phyloP scores from a whole-genome alignment of 1,140 invertebrate genomes.

The Eriosoma lanigerum region DNA sequence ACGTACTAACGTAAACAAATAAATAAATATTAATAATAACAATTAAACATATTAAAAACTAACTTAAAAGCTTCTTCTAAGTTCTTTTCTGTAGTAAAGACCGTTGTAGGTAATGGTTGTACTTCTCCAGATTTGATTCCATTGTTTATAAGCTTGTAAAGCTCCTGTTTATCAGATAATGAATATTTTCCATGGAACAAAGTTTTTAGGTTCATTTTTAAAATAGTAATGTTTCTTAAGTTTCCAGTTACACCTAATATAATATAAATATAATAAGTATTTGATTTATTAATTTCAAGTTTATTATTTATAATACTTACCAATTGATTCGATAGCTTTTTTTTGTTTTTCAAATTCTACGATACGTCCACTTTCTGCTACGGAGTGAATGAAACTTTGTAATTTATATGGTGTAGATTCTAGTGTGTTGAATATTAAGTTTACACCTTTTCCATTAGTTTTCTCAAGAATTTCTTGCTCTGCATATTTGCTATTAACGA shows the following conservation, averaged over 20 bases:
- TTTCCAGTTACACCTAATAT: conserved; percentile 39
- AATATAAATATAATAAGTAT: neutral
- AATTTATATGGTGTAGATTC: conserved; percentile 17
- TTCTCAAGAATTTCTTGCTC: conserved; percentile 38
- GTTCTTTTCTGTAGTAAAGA: conserved; percentile 1
- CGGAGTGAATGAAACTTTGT: conserved; percentile 33
- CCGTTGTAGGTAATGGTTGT: conserved; percentile 6
- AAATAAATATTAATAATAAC: neutral
- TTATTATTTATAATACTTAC: neutral
- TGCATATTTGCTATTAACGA: neutral
- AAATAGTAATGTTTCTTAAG: conserved; percentile 27
- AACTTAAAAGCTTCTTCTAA: conserved; percentile 50
- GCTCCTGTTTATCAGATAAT: conserved; percentile 16
- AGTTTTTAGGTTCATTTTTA: conserved; percentile 45
- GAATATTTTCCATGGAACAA: conserved; percentile 33
- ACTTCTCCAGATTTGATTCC: conserved; percentile 48
- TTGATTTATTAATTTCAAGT: neutral
- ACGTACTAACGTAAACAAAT: neutral
- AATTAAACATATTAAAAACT: neutral
- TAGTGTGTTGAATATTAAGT: conserved; percentile 43
- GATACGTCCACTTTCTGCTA: conserved; percentile 45
- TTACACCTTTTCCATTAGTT: conserved; percentile 47
- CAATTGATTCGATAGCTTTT: conserved; percentile 22
- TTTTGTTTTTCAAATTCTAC: conserved; percentile 51
- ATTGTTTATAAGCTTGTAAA: conserved; percentile 17